A percentile compares a stretch with the other conserved stretches of the same genome.
Evolutionary conservation across 2,888 invertebrate species (phyloP).

Genomic region (Nesidiocoris tenuis): DNA sequence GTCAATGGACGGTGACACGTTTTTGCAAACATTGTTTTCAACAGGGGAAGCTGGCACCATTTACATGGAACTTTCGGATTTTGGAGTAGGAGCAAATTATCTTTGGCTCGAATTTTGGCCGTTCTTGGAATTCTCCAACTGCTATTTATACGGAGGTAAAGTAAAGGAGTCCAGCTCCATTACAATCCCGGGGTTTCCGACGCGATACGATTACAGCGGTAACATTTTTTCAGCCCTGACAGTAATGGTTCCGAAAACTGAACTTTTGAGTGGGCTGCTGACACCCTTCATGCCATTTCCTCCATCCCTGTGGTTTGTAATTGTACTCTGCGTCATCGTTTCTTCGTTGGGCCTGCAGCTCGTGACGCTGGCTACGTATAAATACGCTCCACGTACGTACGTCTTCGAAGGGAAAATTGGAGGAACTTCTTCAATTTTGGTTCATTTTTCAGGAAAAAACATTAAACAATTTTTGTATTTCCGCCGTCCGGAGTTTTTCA

Average conservation of each 20-base stretch:
- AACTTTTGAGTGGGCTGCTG: conserved; percentile 31
- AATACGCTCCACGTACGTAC: conserved; percentile 37
- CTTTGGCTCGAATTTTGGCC: conserved; percentile 36
- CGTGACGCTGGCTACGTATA: conserved; percentile 22
- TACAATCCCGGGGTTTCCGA: not conserved
- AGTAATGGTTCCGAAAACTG: conserved; percentile 30
- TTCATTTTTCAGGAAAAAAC: too few species aligned
- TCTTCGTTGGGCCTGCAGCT: conserved; percentile 17
- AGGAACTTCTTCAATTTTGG: too few species aligned
- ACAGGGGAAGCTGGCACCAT: conserved; percentile 37
- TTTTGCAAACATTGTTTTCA: not conserved
- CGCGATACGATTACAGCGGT: not conserved
- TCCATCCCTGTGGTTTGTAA: conserved; percentile 21
- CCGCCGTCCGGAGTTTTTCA: too few species aligned
- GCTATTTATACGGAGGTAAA: conserved; percentile 32
- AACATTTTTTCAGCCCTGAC: conserved; percentile 21
- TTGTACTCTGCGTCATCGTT: conserved; percentile 13
- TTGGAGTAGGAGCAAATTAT: conserved; percentile 38
- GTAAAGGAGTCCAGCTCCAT: not conserved
- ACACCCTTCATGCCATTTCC: conserved; percentile 36
- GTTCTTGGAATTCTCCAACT: conserved; percentile 30
- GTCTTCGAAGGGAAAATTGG: too few species aligned
- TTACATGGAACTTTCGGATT: conserved; percentile 34
- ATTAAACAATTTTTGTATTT: too few species aligned
- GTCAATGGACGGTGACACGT: too few species aligned